Evolutionary conservation across 2,113 vertebrate species (phyloP).

Genomic region (Crotalus viridis): DNA sequence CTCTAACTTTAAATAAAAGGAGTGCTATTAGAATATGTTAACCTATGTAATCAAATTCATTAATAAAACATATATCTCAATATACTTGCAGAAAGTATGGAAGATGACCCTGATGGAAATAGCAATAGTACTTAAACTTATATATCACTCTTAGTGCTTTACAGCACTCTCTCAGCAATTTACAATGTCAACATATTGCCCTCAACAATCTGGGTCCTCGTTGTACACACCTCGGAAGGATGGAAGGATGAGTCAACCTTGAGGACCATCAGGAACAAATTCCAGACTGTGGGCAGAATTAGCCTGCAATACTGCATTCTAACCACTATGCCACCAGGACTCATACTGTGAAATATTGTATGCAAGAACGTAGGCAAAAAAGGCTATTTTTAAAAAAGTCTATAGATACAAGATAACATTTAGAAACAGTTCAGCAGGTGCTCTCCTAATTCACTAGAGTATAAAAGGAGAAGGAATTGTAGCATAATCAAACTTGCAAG

Average conservation of each 20-base stretch:
- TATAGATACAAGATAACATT: not conserved
- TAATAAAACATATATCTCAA: not conserved
- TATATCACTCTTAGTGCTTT: not conserved
- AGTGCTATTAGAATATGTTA: not conserved
- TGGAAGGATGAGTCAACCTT: not conserved
- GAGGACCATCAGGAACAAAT: not conserved
- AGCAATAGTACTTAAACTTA: not conserved
- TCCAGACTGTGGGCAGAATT: not conserved
- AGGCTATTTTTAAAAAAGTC: not conserved
- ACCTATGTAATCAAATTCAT: not conserved
- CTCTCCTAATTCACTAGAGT: not conserved
- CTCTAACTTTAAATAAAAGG: conserved; percentile 1
- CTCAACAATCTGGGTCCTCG: not conserved
- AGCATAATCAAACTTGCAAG: not conserved
- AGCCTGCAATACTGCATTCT: not conserved
- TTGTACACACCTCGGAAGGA: not conserved
- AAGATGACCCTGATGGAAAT: not conserved
- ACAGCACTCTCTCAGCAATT: not conserved
- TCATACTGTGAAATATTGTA: not conserved
- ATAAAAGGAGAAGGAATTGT: not conserved
- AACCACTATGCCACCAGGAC: not conserved
- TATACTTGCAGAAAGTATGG: not conserved
- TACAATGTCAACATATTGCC: not conserved
- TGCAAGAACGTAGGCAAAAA: not conserved
- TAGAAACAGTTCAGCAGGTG: not conserved